Percentiles rank a stretch among this genome's conserved stretches.
phyloP scores from a whole-genome alignment of 1,140 invertebrate genomes.

The Lerema accius region DNA sequence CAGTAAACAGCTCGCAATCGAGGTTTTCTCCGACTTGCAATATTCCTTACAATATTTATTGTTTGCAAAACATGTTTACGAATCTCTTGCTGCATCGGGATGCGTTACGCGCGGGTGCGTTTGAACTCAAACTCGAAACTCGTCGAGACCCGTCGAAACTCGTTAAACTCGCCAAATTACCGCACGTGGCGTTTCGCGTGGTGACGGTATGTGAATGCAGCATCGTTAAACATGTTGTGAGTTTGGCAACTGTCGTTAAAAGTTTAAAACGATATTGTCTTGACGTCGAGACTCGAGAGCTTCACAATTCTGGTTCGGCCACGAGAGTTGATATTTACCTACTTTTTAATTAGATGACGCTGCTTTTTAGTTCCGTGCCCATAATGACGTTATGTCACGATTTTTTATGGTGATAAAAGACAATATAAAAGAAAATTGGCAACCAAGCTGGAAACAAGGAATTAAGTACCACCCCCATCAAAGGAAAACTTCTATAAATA shows the following conservation, averaged over 20 bases:
- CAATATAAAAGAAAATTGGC: too few relatives aligned
- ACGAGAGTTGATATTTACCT: neutral
- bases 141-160: conserved; percentile 24
- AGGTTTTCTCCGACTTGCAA: neutral
- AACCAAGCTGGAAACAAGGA: too few relatives aligned
- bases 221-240: conserved; percentile 29
- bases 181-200: conserved; percentile 28
- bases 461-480: too few relatives aligned
- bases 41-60: neutral
- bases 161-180: conserved; percentile 29
- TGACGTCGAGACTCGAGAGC: conserved; percentile 1
- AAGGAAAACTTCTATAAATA: too few relatives aligned
- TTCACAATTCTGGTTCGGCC: neutral
- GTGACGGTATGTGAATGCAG: conserved; percentile 29
- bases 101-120: conserved; percentile 37
- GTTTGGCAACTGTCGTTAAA: conserved; percentile 32
- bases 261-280: conserved; percentile 35
- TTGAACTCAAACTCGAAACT: conserved; percentile 17
- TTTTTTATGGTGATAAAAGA: too few relatives aligned
- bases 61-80: conserved; percentile 36
- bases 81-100: conserved; percentile 33
- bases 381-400: too few relatives aligned
- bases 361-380: neutral
- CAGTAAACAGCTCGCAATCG: neutral
- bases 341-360: conserved; percentile 5